Conservation (phyloP, 23 tunicate species). For the Trididemnum nubilum region DNA sequence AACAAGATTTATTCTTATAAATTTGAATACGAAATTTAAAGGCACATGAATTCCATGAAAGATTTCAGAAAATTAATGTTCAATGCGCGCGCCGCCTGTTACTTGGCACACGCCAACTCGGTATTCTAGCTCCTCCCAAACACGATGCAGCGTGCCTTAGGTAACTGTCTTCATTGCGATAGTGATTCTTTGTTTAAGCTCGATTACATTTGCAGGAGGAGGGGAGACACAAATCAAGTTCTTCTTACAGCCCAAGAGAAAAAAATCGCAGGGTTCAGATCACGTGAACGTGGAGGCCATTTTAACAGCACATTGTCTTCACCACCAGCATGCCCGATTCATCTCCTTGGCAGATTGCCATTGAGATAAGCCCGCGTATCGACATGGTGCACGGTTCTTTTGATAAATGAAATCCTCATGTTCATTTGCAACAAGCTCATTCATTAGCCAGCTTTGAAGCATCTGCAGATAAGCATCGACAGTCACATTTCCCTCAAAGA, state of each 20-base stretch:
- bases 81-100: constrained; percentile 21
- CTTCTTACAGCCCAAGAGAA: constrained; percentile 1
- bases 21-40: neutral
- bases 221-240: constrained; percentile 1
- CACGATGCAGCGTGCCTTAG: constrained; percentile 26
- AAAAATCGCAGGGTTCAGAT: too few species aligned
- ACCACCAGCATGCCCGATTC: constrained; percentile 27
- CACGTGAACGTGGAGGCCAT: constrained; percentile 29
- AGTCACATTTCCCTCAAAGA: constrained; percentile 22
- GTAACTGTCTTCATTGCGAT: constrained; percentile 25
- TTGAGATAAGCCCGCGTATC: constrained; percentile 6
- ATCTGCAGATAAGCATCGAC: constrained; percentile 20
- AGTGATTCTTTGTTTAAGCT: constrained; percentile 25
- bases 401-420: constrained; percentile 23
- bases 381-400: constrained; percentile 24
- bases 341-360: constrained; percentile 22
- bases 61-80: constrained; percentile 19
- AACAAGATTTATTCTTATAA: constrained; percentile 7
- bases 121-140: constrained; percentile 32
- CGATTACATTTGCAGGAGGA: constrained; percentile 19
- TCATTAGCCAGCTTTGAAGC: constrained; percentile 28
- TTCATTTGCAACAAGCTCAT: constrained; percentile 26
- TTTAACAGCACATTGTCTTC: constrained; percentile 27
- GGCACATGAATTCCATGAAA: constrained; percentile 6
- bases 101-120: constrained; percentile 31